Base-by-base conservation (phyloP, 2,797 vertebrate genomes). In the Smutsia temminckii region DNA sequence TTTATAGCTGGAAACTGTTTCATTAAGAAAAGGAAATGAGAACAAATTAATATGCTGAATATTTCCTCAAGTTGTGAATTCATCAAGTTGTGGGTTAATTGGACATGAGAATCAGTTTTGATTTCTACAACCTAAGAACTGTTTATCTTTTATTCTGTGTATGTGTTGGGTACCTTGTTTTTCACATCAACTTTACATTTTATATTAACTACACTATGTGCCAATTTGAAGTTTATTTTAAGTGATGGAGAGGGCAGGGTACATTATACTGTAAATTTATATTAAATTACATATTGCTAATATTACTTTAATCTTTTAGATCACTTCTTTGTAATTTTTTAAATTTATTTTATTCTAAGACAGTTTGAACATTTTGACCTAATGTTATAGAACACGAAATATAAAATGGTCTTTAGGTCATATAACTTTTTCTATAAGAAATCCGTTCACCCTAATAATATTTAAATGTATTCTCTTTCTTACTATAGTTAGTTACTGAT, bases 1-100 rank as follows among this genome's bases (percentile, higher is more conserved):
- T 59, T 53, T 87, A 37, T 79, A 84, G 11, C 17, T 87, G 27
- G 8, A 83, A 59, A 90, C 11, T 37, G 6, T 77, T 90, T 83
- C 37, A 59, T 93, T 96, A 95, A 72, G 71, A 37, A 85, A 83
- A 93, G 53, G 21, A 94, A 90, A 78, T 72, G 51, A 90, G 71
- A 83, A 84, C 1, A 68, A 93, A 83, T 84, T 90, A 87, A 87
- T 61, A 55, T 68, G 13, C 57, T 91, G 72, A 49, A 34, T 92
- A 95, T 85, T 91, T 93, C 34, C 59, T 88, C 27, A 68, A 91
- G 84, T 80, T 93, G 66, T 68, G 27, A 89, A 79, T 91, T 86
- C 34, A 49, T 93, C 66, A 95, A 34, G 21, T 84, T 80, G 17
- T 25, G 42, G 40, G 77, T 66, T 84, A 95, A 93, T 29, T 87